Evolutionary conservation across 2,888 invertebrate species (phyloP), one percentile per base, ranked within the genome.

Genomic region (Drosophila flavopinicola): DNA sequence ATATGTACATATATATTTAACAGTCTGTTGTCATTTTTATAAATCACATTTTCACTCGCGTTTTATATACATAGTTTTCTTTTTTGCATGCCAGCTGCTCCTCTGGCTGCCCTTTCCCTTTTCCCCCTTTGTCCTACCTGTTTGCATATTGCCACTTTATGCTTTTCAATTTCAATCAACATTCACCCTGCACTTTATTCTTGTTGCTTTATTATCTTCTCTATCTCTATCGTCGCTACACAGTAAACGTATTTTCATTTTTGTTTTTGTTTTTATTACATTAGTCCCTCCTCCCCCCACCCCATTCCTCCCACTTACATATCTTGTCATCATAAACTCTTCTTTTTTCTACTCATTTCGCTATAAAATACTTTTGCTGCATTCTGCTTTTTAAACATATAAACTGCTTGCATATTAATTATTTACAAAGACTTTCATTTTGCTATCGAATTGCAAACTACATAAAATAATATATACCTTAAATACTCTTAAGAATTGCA

Each of bases 81-180:
- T 15, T 49, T 45, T 45, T 29, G 32, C 45, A 48, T 35, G 32
- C 17, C 52, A 52, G 53, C 24, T 58, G 53, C 37, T 47, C 41
- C 38, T 15, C 42, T 4, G 52, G 10, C 38, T 63, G 44, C 25
- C 15, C 17, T 11, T 3, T 15, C 1, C 27, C 2, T 32, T 6
- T 5, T 13, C 23, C 39, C 15, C 13, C n/a, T n/a, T n/a, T n/a
- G 3, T n/a, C 6, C 11, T 7, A 10, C 17, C 45, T 44, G 29
- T 52, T 64, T 70, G 68, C 66, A 53, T 70, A 67, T 69, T 80
- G 72, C 77, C 72, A 75, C 72, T 78, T 72, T 71, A 69, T 75
- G 72, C 65, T 87, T 73, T 88, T 75, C 78, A 85, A 87, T 79
- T 79, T 63, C 59, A 73, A 69, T 75, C 68, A 61, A 59, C 71